Percentiles rank a stretch among this genome's conserved stretches.
Conservation (phyloP, 2,888 invertebrate species). For the Acanthacorydalis orientalis region DNA sequence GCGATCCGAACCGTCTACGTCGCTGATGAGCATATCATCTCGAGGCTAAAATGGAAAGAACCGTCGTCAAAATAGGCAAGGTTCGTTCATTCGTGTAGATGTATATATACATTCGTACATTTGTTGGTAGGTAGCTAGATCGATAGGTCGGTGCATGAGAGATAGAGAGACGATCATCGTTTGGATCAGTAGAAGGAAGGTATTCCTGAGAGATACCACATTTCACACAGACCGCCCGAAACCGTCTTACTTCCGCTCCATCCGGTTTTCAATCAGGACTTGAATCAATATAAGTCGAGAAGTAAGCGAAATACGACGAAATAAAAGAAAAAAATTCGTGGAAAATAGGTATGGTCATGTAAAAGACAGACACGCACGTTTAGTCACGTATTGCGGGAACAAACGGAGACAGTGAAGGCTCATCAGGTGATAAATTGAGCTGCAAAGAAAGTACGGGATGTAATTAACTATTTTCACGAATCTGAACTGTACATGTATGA, state of each 20-base stretch:
- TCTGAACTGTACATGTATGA: too few species aligned
- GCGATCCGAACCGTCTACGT: too few species aligned
- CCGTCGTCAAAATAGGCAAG: too few species aligned
- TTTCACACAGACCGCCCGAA: constrained; percentile 5
- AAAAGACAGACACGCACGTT: too few species aligned
- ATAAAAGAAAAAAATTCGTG: constrained; percentile 12
- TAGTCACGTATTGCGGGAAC: too few species aligned
- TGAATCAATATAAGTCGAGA: constrained; percentile 19
- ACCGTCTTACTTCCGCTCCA: constrained; percentile 26
- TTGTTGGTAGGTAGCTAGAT: not conserved
- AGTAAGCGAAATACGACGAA: constrained; percentile 8
- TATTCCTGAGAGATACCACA: too few species aligned
- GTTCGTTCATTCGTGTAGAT: not conserved
- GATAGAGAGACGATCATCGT: not conserved
- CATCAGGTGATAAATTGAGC: too few species aligned
- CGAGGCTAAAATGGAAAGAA: too few species aligned
- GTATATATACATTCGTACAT: not conserved
- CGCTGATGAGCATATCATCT: too few species aligned
- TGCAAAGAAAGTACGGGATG: too few species aligned
- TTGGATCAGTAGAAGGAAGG: not conserved
- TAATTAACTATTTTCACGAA: too few species aligned
- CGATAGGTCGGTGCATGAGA: not conserved
- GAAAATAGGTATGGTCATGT: constrained; percentile 6
- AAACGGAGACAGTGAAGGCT: too few species aligned
- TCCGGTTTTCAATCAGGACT: constrained; percentile 25